phyloP scores from a whole-genome alignment of 2,797 vertebrate genomes.

The Manis crassicaudata region DNA sequence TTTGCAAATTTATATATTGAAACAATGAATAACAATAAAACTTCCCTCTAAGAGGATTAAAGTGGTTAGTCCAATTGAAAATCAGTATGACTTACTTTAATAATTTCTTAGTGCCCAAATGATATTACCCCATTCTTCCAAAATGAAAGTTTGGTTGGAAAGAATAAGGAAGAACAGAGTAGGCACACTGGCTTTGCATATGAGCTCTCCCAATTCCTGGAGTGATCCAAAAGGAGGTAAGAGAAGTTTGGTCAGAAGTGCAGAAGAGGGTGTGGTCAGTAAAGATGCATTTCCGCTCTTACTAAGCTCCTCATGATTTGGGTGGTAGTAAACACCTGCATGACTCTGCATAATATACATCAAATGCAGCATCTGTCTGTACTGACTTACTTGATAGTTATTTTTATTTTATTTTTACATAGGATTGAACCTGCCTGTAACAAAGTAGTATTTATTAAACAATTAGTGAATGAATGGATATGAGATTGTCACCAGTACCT shows the following conservation, averaged over 20 bases:
- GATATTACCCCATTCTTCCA: slow-evolving; percentile 5
- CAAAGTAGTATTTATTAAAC: slow-evolving; percentile 18
- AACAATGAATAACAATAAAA: background rate
- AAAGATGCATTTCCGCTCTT: background rate
- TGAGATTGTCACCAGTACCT: background rate
- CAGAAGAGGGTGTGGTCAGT: background rate
- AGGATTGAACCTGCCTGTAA: background rate
- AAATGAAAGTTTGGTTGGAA: slow-evolving; percentile 7
- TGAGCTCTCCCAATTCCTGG: background rate
- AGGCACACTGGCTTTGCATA: background rate
- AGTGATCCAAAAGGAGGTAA: background rate
- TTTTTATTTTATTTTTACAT: background rate
- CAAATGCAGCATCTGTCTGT: background rate
- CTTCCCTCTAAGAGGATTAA: background rate
- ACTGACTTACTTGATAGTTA: background rate
- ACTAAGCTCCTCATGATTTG: background rate
- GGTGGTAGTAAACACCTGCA: background rate
- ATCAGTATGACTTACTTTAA: slow-evolving; percentile 4
- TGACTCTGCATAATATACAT: background rate
- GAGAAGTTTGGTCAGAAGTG: background rate
- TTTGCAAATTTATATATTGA: slow-evolving; percentile 33
- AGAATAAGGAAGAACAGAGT: background rate
- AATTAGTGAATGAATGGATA: background rate
- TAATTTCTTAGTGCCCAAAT: slow-evolving; percentile 31
- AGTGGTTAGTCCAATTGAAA: background rate